These are phyloP conservation scores for Scolopax mira DNA, from an alignment of 2,113 vertebrate species.

Conservation along the genomic window DNA sequence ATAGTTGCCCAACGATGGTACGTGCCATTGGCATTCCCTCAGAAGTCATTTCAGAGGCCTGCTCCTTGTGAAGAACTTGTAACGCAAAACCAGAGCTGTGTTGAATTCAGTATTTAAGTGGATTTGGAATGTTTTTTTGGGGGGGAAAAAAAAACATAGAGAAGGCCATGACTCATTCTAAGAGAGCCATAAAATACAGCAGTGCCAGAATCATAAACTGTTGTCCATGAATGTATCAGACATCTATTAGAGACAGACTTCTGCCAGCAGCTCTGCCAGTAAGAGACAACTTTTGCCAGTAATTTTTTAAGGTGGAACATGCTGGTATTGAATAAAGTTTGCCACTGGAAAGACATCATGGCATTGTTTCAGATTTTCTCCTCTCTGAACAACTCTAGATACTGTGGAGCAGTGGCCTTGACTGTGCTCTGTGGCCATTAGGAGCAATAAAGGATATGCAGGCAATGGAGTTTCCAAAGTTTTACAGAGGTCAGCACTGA, in stretches of 20 bases:
- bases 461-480: not conserved
- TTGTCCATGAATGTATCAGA: not conserved
- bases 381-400: not conserved
- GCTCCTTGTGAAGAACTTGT: not conserved
- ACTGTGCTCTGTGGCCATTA: not conserved
- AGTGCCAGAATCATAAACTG: slow-evolving; percentile 23
- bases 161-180: slow-evolving; percentile 21
- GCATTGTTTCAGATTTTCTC: not conserved
- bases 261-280: not conserved
- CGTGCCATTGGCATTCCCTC: not conserved
- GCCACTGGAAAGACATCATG: not conserved
- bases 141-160: not conserved
- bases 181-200: not conserved
- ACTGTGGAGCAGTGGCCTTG: not conserved
- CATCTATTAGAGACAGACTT: slow-evolving; percentile 10
- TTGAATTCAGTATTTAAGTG: not conserved
- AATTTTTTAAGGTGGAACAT: slow-evolving; percentile 18
- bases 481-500: not conserved
- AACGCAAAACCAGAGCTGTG: not conserved
- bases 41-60: not conserved
- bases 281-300: not conserved
- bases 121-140: not conserved
- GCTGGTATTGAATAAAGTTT: not conserved
- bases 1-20: fast-evolving
- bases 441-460: not conserved